phyloP scores from a whole-genome alignment of 1,140 invertebrate genomes.

The Cyclina sinensis region DNA sequence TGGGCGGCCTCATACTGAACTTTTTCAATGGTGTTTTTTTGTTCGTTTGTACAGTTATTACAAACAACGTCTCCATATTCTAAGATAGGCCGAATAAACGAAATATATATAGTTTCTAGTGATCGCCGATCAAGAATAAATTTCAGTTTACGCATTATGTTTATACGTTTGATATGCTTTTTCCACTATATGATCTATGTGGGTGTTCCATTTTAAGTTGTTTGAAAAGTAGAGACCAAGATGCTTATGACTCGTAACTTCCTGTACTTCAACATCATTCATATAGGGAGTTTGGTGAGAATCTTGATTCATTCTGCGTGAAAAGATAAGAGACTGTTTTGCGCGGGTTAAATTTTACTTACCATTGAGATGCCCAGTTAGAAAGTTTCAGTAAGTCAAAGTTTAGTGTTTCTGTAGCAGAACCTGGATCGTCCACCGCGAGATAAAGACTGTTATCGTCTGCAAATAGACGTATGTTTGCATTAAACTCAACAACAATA shows the following conservation, averaged over 20 bases:
- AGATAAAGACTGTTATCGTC: background rate
- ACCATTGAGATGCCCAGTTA: background rate
- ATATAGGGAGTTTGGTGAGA: background rate
- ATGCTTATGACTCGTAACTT: background rate
- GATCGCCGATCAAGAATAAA: background rate
- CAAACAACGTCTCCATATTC: slow-evolving; percentile 21
- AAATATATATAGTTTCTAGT: slow-evolving; percentile 19
- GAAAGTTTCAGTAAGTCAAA: background rate
- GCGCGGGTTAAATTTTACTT: background rate
- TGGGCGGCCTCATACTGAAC: slow-evolving; percentile 14
- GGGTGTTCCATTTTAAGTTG: background rate
- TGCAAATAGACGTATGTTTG: background rate
- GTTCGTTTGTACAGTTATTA: background rate
- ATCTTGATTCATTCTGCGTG: background rate
- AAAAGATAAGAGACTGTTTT: background rate
- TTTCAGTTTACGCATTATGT: slow-evolving; percentile 27
- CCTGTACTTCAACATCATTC: background rate
- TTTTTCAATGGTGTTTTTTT: background rate
- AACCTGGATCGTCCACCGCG: background rate
- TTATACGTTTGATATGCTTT: slow-evolving; percentile 15
- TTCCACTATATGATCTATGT: background rate
- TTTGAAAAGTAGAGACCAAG: background rate
- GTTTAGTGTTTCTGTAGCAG: background rate
- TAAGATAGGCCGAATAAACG: slow-evolving; percentile 34
- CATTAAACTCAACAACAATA: background rate